These are phyloP conservation scores for Dasysyrphus tricinctus DNA, from an alignment of 2,888 invertebrate genomes.

Conservation along the genomic window DNA sequence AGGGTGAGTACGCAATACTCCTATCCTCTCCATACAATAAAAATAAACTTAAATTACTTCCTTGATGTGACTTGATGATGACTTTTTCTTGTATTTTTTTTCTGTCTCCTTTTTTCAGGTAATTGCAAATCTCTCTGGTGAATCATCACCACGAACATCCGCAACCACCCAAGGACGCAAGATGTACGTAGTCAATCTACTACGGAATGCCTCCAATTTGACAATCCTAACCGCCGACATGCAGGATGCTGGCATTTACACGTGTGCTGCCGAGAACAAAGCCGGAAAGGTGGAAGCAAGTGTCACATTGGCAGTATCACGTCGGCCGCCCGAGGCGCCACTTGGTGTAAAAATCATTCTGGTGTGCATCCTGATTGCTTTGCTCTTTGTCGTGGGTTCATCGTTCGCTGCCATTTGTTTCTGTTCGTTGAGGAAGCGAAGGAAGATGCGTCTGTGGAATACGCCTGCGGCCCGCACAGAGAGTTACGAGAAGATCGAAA, in stretches of 20 bases:
- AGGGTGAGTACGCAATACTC: constrained; percentile 83
- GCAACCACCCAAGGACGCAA: constrained; percentile 85
- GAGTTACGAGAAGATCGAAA: constrained; percentile 92
- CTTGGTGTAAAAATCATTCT: constrained; percentile 86
- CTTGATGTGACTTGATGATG: constrained; percentile 34
- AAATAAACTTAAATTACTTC: constrained; percentile 36
- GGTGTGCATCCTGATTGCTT: constrained; percentile 88
- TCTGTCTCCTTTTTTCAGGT: constrained; percentile 48
- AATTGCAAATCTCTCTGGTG: constrained; percentile 86
- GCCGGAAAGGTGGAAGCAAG: constrained; percentile 91
- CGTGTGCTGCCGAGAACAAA: constrained; percentile 91
- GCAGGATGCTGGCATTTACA: constrained; percentile 90
- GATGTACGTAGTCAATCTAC: constrained; percentile 87
- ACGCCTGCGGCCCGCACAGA: constrained; percentile 85
- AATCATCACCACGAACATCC: constrained; percentile 80
- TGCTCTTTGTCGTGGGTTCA: constrained; percentile 87
- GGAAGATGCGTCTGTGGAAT: constrained; percentile 85
- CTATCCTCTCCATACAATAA: background rate
- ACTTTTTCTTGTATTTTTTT: background rate
- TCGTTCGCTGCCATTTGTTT: constrained; percentile 88
- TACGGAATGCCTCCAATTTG: constrained; percentile 89
- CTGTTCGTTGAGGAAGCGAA: constrained; percentile 85
- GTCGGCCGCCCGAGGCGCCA: constrained; percentile 86
- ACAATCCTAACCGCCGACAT: constrained; percentile 89
- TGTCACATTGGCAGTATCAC: constrained; percentile 89